Evolutionary conservation across 2,113 vertebrate species (phyloP).

Genomic region (Alaudala cheleensis): DNA sequence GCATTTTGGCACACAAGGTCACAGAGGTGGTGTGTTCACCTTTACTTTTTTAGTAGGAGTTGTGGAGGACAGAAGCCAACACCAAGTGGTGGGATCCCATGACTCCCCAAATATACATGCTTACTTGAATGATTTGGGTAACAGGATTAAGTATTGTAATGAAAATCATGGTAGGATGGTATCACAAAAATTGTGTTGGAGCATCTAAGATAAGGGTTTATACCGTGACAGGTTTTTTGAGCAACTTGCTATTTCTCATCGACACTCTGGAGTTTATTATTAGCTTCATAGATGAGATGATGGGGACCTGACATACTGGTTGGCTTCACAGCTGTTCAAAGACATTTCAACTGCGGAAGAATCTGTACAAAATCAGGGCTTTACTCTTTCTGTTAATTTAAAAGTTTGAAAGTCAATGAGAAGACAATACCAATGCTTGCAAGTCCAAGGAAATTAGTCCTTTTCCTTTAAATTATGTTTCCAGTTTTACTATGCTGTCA

Average conservation of each 20-base stretch:
- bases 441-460: background rate
- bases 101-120: background rate
- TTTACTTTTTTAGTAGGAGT: background rate
- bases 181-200: background rate
- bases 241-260: background rate
- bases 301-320: background rate
- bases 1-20: background rate
- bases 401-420: background rate
- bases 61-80: background rate
- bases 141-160: background rate
- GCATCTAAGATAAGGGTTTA: background rate
- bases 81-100: fast-evolving
- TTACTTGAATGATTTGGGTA: background rate
- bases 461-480: background rate
- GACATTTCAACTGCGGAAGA: background rate
- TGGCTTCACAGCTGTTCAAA: background rate
- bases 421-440: background rate
- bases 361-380: background rate
- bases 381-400: background rate
- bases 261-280: background rate
- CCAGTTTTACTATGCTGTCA: background rate
- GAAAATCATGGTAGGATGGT: background rate
- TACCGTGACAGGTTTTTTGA: background rate
- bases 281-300: background rate
- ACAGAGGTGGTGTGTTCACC: background rate